A percentile compares a stretch with the other conserved stretches of the same genome.
Evolutionary conservation across 2,888 invertebrate species (phyloP).

Genomic region (Dasysyrphus tricinctus): DNA sequence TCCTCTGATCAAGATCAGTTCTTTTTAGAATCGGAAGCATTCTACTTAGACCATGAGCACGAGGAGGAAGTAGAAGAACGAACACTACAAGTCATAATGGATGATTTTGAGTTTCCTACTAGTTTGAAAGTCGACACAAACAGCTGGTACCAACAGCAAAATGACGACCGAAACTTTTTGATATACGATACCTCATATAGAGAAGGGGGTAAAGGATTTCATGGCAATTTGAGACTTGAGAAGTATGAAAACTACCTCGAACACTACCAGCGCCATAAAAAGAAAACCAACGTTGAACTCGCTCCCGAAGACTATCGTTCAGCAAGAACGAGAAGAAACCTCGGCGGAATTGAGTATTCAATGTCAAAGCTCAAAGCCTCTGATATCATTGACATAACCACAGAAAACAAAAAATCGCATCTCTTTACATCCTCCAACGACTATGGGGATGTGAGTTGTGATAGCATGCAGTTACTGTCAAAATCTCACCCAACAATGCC

Average conservation of each 20-base stretch:
- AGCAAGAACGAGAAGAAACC: slow-evolving; percentile 60
- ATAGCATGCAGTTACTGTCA: slow-evolving; percentile 67
- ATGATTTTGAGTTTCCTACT: slow-evolving; percentile 76
- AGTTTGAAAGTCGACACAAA: slow-evolving; percentile 76
- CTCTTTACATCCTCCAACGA: slow-evolving; percentile 34
- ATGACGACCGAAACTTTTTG: slow-evolving; percentile 52
- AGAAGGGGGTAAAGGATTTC: slow-evolving; percentile 6
- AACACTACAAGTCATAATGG: slow-evolving; percentile 78
- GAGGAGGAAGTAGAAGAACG: slow-evolving; percentile 78
- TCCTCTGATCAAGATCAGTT: slow-evolving; percentile 61
- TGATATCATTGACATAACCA: slow-evolving; percentile 51
- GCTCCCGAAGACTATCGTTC: slow-evolving; percentile 52
- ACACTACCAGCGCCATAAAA: slow-evolving; percentile 79
- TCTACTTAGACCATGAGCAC: slow-evolving; percentile 64
- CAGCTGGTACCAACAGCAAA: slow-evolving; percentile 62
- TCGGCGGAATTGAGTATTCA: slow-evolving; percentile 68
- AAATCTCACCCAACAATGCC: slow-evolving; percentile 60
- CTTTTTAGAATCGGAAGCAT: slow-evolving; percentile 69
- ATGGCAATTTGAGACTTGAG: slow-evolving; percentile 45
- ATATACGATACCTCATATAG: slow-evolving; percentile 43
- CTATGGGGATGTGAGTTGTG: slow-evolving; percentile 49
- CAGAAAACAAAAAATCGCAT: slow-evolving; percentile 31
- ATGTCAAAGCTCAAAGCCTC: slow-evolving; percentile 61
- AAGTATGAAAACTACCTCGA: slow-evolving; percentile 81
- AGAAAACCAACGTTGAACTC: slow-evolving; percentile 48